Conservation (phyloP, 2,797 vertebrate species). For the Danio albolineatus region DNA sequence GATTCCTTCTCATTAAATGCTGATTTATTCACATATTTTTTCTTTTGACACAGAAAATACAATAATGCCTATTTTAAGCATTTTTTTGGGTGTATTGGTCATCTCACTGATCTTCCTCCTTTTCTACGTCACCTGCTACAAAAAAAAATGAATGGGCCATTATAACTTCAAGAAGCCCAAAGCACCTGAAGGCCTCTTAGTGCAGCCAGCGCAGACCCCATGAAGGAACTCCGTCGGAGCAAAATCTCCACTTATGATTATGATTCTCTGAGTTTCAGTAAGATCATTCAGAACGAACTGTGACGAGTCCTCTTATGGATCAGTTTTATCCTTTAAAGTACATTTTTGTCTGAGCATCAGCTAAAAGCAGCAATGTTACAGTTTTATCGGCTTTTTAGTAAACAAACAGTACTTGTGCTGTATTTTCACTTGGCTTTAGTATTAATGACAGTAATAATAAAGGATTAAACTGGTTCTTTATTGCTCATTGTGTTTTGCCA, state of each 20-base stretch:
- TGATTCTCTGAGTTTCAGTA: slow-evolving; percentile 25
- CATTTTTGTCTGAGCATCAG: too few relatives aligned
- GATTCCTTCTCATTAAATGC: neutral
- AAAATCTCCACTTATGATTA: slow-evolving; percentile 24
- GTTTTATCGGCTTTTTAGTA: too few relatives aligned
- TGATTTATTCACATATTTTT: slow-evolving; percentile 38
- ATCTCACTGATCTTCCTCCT: slow-evolving; percentile 74
- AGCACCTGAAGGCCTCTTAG: slow-evolving; percentile 73
- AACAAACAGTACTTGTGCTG: too few relatives aligned
- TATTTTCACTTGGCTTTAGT: too few relatives aligned
- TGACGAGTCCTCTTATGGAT: too few relatives aligned
- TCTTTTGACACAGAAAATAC: slow-evolving; percentile 74
- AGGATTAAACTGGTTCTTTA: too few relatives aligned
- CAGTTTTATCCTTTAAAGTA: too few relatives aligned
- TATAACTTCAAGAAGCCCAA: slow-evolving; percentile 77
- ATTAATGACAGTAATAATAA: too few relatives aligned
- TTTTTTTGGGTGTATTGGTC: slow-evolving; percentile 71
- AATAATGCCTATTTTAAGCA: slow-evolving; percentile 77
- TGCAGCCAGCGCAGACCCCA: slow-evolving; percentile 75
- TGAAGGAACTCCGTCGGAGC: slow-evolving; percentile 76
- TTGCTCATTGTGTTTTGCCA: too few relatives aligned
- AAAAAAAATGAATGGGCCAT: slow-evolving; percentile 81
- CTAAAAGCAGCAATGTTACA: too few relatives aligned
- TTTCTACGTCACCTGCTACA: slow-evolving; percentile 84
- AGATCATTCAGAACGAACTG: too few relatives aligned